Evolutionary conservation across 2,797 vertebrate species (phyloP), one percentile per base, ranked within the genome.

Genomic region (Spatula versicolor): DNA sequence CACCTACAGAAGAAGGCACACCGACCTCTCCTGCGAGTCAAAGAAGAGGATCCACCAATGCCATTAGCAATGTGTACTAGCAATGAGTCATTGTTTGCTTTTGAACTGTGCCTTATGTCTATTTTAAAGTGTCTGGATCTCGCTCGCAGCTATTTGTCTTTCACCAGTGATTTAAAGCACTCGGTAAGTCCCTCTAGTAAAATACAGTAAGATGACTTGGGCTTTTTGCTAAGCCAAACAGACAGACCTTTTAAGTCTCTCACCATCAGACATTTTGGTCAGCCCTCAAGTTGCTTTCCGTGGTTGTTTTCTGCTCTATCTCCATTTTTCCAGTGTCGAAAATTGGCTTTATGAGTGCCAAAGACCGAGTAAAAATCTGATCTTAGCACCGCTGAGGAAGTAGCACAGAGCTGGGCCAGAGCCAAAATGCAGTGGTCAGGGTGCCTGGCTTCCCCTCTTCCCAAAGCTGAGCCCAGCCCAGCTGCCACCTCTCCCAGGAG

Each of bases 31-130:
- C 83, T 77, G 19, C 20, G 18, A 62, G 33, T 86, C 55, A 35
- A 90, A 79, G 60, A 2, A 74, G 75, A 92, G 81, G 78, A 94
- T 87, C 64, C 86, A 94, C 60, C 76, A 78, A 45, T 56, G 72
- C 72, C 83, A 85, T 91, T 89, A 85, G 75, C 50, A 77, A 85
- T 86, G 74, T 92, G 78, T 91, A 77, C 78, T 87, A 94, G 86
- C 60, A 84, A 6, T 95, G 92, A 96, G 72, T 95, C 94, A 95
- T 43, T 87, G 83, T 79, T 95, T 93, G 86, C 83, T 92, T 92
- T 92, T 95, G 60, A 92, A 77, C 64, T 89, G 56, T 92, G 90
- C 64, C 72, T 96, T 85, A 83, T 87, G 86, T 92, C 90, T 93
- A 80, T 93, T 95, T 95, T 94, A 94, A 89, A 82, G 90, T 91